These are phyloP conservation scores for Drosophila hamatofila DNA, from an alignment of 2,888 invertebrate genomes.

Conservation along the genomic window DNA sequence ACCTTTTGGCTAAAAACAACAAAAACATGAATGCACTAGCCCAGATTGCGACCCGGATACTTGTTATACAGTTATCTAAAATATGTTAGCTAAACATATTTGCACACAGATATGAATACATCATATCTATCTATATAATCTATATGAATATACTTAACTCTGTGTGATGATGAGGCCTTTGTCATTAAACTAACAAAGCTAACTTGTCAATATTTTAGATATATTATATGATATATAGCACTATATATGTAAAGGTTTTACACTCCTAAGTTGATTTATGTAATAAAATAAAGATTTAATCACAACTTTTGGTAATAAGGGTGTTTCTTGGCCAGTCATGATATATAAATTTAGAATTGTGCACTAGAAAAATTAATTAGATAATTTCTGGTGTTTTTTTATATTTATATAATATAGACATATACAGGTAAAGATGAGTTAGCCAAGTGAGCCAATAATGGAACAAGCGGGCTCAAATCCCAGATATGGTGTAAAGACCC, in stretches of 20 bases:
- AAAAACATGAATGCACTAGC: neutral
- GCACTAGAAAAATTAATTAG: conserved; percentile 4
- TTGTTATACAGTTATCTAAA: neutral
- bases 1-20: conserved; percentile 2
- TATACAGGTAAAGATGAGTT: conserved; percentile 4
- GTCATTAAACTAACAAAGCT: neutral
- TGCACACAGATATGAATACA: neutral
- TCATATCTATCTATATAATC: neutral
- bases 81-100: neutral
- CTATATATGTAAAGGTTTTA: too few relatives aligned
- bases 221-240: neutral
- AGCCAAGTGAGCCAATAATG: conserved; percentile 3
- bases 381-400: neutral
- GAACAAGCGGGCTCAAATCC: conserved; percentile 6
- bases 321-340: conserved; percentile 2
- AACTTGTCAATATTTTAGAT: neutral
- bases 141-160: neutral
- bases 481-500: neutral
- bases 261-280: neutral
- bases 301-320: neutral
- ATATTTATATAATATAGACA: neutral
- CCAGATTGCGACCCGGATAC: conserved; percentile 5
- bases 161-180: neutral
- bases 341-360: conserved; percentile 4
- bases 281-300: neutral